Percentiles rank a stretch among this genome's conserved stretches.
Evolutionary conservation across 2,888 invertebrate species (phyloP).

Genomic region (Eremobia ochroleuca): DNA sequence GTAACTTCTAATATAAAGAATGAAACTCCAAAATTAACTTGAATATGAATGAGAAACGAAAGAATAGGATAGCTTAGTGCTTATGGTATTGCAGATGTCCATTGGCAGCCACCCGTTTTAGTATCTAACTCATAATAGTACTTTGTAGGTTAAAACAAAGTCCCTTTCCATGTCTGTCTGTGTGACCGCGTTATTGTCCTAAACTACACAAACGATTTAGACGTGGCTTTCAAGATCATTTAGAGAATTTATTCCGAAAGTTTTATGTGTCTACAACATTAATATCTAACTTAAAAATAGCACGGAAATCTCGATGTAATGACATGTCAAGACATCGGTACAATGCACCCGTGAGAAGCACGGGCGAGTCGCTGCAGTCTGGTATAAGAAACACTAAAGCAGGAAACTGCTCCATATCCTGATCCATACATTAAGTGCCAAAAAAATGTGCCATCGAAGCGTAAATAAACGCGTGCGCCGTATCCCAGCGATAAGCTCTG

Average conservation of each 20-base stretch:
- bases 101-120: background rate
- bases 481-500: slow-evolving; percentile 62
- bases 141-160: no score
- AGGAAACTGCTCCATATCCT: background rate
- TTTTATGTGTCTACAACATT: background rate
- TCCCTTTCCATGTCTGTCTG: background rate
- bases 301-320: background rate
- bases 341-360: background rate
- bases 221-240: no score
- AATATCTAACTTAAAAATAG: background rate
- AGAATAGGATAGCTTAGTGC: no score
- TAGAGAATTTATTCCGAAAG: background rate
- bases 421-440: slow-evolving; percentile 10
- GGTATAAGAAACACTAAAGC: background rate
- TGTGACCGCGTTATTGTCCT: background rate
- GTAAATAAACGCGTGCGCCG: slow-evolving; percentile 46
- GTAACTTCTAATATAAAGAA: background rate
- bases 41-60: background rate
- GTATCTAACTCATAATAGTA: no score
- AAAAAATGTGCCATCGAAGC: slow-evolving; percentile 34
- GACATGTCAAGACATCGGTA: no score
- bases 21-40: background rate
- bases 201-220: background rate
- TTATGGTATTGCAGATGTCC: background rate
- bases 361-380: background rate